phyloP scores from a whole-genome alignment of 2,888 invertebrate species.

The Hemicrepidius hirtus region DNA sequence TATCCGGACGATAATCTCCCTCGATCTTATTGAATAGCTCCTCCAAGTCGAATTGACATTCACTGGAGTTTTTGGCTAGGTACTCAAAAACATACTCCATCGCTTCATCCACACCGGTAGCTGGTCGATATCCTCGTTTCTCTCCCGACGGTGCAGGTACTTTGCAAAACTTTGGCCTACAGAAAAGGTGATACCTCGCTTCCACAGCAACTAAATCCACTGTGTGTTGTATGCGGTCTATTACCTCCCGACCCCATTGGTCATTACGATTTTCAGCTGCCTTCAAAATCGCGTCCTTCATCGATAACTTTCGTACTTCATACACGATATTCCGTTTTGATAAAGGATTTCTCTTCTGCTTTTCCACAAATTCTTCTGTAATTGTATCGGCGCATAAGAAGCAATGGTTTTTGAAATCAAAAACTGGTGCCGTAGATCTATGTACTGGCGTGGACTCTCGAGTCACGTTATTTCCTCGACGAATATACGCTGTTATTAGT shows the following conservation, averaged over 20 bases:
- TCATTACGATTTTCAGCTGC: constrained; percentile 39
- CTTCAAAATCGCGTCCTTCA: constrained; percentile 39
- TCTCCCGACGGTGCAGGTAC: not conserved
- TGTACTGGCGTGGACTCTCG: not conserved
- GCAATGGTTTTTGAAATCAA: constrained; percentile 12
- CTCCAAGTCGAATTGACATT: constrained; percentile 3
- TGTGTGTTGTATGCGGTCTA: constrained; percentile 47
- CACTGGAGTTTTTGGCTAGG: constrained; percentile 12
- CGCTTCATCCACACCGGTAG: constrained; percentile 10
- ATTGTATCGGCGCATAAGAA: not conserved
- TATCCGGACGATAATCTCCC: constrained; percentile 10
- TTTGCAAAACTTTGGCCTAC: constrained; percentile 29
- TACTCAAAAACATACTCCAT: not conserved
- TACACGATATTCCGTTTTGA: not conserved
- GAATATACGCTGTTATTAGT: not conserved
- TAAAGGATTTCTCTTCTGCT: constrained; percentile 41
- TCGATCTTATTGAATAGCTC: constrained; percentile 21
- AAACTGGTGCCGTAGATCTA: not conserved
- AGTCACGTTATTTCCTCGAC: not conserved
- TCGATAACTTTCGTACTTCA: constrained; percentile 25
- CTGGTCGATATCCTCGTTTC: constrained; percentile 3
- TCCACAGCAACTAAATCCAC: constrained; percentile 41
- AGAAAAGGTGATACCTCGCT: constrained; percentile 32
- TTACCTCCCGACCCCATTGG: constrained; percentile 45
- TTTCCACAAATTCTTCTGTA: constrained; percentile 35